These are phyloP conservation scores for Squalus acanthias DNA, from an alignment of 2,797 vertebrate species.

Conservation along the genomic window DNA sequence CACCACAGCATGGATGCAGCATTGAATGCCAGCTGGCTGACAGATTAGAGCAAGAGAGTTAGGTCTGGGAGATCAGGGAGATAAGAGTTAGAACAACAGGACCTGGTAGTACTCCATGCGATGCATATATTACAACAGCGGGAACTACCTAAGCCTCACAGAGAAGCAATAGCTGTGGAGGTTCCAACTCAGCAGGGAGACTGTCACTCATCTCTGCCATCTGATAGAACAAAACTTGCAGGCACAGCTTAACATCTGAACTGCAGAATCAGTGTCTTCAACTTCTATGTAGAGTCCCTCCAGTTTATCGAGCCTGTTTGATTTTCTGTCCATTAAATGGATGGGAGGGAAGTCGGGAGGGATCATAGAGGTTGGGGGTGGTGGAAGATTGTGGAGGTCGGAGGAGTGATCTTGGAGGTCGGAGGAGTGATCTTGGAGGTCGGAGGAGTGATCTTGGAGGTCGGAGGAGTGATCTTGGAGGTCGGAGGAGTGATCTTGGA, in stretches of 20 bases:
- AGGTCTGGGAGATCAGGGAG: background rate
- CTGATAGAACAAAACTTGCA: background rate
- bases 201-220: background rate
- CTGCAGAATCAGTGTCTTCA: background rate
- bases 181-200: background rate
- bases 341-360: background rate
- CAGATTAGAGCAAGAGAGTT: background rate
- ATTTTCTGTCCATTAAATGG: background rate
- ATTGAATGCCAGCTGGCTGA: background rate
- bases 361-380: too few species aligned
- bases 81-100: background rate
- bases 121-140: background rate
- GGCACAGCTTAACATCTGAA: background rate
- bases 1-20: background rate
- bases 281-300: background rate
- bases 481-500: too few species aligned
- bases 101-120: too few species aligned
- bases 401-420: too few species aligned
- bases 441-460: too few species aligned
- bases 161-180: background rate
- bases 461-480: too few species aligned
- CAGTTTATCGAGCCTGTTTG: background rate
- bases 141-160: background rate
- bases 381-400: too few species aligned
- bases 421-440: too few species aligned